Conservation (phyloP, 1,140 invertebrate genomes). For the Hylaeus anthracinus region DNA sequence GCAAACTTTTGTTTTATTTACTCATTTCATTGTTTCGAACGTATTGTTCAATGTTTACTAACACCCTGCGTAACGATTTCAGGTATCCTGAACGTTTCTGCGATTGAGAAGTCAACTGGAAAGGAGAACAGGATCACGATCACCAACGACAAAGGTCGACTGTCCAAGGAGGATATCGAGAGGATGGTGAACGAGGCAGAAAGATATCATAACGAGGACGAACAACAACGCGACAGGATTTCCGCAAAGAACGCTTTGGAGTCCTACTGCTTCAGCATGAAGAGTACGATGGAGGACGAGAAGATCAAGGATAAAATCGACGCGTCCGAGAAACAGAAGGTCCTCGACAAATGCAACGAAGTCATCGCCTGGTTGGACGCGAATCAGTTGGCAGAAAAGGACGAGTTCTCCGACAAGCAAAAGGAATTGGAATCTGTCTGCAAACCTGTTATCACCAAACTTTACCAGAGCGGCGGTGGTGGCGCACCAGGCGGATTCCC, state of each 20-base stretch:
- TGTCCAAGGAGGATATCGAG: slow-evolving; percentile 91
- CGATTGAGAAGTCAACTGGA: slow-evolving; percentile 81
- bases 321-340: slow-evolving; percentile 91
- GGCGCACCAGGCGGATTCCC: slow-evolving; percentile 80
- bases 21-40: too few species aligned
- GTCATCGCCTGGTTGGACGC: slow-evolving; percentile 96
- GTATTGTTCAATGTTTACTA: too few species aligned
- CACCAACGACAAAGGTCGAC: slow-evolving; percentile 91
- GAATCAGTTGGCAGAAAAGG: slow-evolving; percentile 95
- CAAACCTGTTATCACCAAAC: slow-evolving; percentile 92
- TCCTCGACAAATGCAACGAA: slow-evolving; percentile 95
- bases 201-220: slow-evolving; percentile 85
- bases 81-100: slow-evolving; percentile 84
- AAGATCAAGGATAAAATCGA: slow-evolving; percentile 95
- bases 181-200: slow-evolving; percentile 88
- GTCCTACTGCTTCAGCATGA: slow-evolving; percentile 96
- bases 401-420: slow-evolving; percentile 95
- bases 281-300: slow-evolving; percentile 94
- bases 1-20: too few species aligned
- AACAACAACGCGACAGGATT: slow-evolving; percentile 85
- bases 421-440: slow-evolving; percentile 93
- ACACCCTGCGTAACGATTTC: slow-evolving; percentile 12
- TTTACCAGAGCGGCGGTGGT: slow-evolving; percentile 85
- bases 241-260: slow-evolving; percentile 84
- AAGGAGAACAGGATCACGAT: slow-evolving; percentile 91